phyloP scores from a whole-genome alignment of 2,113 vertebrate genomes.

The Aphyosemion australe region DNA sequence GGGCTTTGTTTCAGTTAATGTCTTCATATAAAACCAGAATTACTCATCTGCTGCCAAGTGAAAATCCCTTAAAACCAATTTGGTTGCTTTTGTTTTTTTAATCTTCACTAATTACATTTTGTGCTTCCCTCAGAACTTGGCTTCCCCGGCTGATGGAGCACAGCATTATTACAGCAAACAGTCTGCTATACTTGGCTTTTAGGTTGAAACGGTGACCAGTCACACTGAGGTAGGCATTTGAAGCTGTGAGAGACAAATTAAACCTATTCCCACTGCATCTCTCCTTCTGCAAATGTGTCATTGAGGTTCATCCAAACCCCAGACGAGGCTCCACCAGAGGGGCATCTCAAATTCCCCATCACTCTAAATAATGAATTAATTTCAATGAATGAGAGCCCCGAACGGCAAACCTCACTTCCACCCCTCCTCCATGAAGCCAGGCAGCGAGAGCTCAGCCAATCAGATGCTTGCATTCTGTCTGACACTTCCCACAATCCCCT shows the following conservation, averaged over 20 bases:
- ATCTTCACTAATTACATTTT: neutral
- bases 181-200: neutral
- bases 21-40: conserved; percentile 7
- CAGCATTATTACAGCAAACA: neutral
- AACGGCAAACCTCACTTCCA: conserved; percentile 22
- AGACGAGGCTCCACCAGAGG: neutral
- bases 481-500: conserved; percentile 31
- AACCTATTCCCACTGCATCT: neutral
- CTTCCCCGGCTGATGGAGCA: neutral
- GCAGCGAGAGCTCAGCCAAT: conserved; percentile 49
- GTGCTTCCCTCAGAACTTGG: neutral
- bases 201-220: neutral
- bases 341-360: conserved; percentile 47
- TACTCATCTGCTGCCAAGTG: neutral
- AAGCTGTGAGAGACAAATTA: neutral
- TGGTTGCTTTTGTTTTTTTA: conserved; percentile 2
- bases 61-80: neutral
- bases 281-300: neutral
- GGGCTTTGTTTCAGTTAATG: neutral
- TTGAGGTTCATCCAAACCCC: neutral
- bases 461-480: conserved; percentile 6
- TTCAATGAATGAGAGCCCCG: conserved; percentile 59
- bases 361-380: conserved; percentile 68
- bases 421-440: conserved; percentile 27
- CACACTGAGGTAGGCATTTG: neutral